Evolutionary conservation across 2,113 vertebrate genomes (phyloP), one percentile per base, ranked within the genome.

Genomic region (Mystacornis crossleyi): DNA sequence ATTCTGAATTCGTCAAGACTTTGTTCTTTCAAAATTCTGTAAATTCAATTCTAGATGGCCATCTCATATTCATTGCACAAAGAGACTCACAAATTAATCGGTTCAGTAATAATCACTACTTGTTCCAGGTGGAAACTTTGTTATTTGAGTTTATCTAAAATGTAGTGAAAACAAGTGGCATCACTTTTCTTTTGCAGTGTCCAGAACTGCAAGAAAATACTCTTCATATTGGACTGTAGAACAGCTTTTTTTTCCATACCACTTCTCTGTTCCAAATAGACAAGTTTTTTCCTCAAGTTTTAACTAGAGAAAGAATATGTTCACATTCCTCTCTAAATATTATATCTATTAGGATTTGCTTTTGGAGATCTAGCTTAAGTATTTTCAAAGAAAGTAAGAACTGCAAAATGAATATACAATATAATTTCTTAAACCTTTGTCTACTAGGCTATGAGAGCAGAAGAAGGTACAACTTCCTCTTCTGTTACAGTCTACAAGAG

Each of bases 91-190:
- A 54, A 50, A 50, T 40, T 54, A 18, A 25, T 57, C 72, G 6
- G 1, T 29, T 89, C 61, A 45, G 9, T 47, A 61, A 24, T 36
- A n/a, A 21, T 14, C 13, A 19, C 45, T 34, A 12, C 16, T 28
- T 74, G 17, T 13, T 62, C 8, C 28, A 50, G 3, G 8, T 25
- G 19, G 14, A 67, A 81, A 64, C 7, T n/a, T 81, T 47, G 19
- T 73, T 24, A 21, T 42, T 54, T 58, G 3, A 13, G 1, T 58
- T 90, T 70, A 74, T 47, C 13, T 70, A 70, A 79, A 93, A 38
- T 6, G 2, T 40, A 73, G 14, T 12, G 42, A 10, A 7, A 64
- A 73, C 2, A 69, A 40, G 18, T 24, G 58, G 1, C 1, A 4
- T 45, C 73, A 43, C 3, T 54, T 62, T 65, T 29, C 1, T 55